Conservation (phyloP, 1,140 invertebrate genomes). For the Drosophila ercepeae region DNA sequence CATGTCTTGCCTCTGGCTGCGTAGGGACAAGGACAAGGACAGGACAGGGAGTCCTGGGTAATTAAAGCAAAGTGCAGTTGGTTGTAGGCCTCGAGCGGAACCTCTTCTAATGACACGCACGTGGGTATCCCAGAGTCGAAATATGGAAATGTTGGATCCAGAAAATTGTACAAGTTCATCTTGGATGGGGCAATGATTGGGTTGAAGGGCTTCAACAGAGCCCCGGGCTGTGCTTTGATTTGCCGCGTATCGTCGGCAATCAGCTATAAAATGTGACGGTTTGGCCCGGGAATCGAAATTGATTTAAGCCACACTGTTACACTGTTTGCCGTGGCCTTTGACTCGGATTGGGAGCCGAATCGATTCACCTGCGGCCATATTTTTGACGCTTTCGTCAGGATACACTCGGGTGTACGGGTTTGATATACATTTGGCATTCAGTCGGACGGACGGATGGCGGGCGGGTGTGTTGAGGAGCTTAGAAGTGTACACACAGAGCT, state of each 20-base stretch:
- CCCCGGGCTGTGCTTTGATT: constrained; percentile 53
- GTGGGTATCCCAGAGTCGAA: neutral
- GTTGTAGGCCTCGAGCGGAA: constrained; percentile 47
- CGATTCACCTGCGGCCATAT: constrained; percentile 71
- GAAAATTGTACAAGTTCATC: constrained; percentile 29
- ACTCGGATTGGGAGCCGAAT: constrained; percentile 40
- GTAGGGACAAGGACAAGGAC: too few species aligned
- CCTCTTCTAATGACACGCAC: neutral
- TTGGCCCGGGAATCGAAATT: constrained; percentile 45
- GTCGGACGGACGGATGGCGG: constrained; percentile 1
- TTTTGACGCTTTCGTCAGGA: constrained; percentile 56
- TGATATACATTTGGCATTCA: constrained; percentile 10
- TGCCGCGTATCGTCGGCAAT: constrained; percentile 65
- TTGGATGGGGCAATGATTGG: constrained; percentile 7
- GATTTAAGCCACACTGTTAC: constrained; percentile 63
- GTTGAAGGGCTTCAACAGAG: neutral
- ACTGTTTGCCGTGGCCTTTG: constrained; percentile 59
- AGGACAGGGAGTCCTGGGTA: constrained; percentile 3
- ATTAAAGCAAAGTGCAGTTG: constrained; percentile 64
- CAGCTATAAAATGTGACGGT: constrained; percentile 71
- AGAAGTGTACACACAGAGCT: constrained; percentile 20
- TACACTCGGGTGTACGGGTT: neutral
- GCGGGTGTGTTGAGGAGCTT: neutral
- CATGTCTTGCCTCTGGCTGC: constrained; percentile 25
- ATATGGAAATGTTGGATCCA: constrained; percentile 29